Conservation (phyloP, 2,888 invertebrate species). For the Lapara coniferarum region DNA sequence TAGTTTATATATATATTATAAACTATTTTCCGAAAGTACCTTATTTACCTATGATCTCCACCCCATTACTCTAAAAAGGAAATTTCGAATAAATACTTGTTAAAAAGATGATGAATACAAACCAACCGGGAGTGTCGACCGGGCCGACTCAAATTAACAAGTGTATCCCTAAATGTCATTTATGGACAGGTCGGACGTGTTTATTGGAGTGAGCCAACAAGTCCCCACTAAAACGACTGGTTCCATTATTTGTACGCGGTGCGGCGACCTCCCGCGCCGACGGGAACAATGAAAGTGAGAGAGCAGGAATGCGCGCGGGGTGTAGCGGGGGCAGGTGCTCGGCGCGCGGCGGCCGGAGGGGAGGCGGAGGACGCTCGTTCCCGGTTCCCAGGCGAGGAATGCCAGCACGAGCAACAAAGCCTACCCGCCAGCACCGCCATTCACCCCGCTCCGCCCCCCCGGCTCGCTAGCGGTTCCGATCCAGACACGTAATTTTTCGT, state of each 20-base stretch:
- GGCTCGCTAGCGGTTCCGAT: constrained; percentile 58
- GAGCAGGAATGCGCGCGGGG: constrained; percentile 77
- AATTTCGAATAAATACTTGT: background rate
- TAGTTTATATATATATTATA: background rate
- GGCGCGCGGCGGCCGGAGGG: constrained; percentile 52
- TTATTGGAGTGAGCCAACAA: constrained; percentile 70
- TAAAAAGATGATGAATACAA: too few relatives aligned
- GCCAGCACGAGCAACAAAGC: constrained; percentile 81
- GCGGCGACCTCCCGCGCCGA: constrained; percentile 80
- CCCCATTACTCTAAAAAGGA: background rate
- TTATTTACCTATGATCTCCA: background rate
- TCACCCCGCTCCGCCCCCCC: constrained; percentile 66
- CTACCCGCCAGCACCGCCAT: constrained; percentile 70
- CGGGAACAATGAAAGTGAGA: constrained; percentile 83
- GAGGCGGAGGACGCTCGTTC: constrained; percentile 59
- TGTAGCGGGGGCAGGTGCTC: constrained; percentile 52
- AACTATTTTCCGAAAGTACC: background rate
- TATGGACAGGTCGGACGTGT: constrained; percentile 69
- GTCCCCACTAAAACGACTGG: constrained; percentile 69
- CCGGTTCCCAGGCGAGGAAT: constrained; percentile 83
- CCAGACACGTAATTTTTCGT: constrained; percentile 73
- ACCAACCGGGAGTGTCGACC: constrained; percentile 30
- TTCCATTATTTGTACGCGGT: constrained; percentile 72
- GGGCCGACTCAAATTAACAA: constrained; percentile 50
- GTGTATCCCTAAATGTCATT: constrained; percentile 71